Conservation (phyloP, 2,113 vertebrate species). For the Plotosus lineatus region DNA sequence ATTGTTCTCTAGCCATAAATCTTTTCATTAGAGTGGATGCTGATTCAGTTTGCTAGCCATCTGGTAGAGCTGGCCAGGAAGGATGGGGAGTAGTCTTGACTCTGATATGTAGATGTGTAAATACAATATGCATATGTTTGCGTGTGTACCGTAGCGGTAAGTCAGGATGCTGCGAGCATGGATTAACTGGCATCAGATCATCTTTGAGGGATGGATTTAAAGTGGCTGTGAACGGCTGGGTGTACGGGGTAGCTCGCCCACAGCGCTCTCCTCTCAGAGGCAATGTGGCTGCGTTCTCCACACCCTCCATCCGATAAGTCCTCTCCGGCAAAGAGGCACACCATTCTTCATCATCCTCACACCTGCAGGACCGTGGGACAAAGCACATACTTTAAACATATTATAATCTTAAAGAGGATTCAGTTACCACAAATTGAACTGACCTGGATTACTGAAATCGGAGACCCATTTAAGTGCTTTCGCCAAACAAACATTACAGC, state of each 20-base stretch:
- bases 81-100: background rate
- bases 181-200: conserved; percentile 48
- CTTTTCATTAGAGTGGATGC: conserved; percentile 8
- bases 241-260: conserved; percentile 72
- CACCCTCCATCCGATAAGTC: conserved; percentile 75
- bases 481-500: background rate
- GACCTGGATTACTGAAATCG: background rate
- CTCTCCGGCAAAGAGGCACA: conserved; percentile 82
- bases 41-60: conserved; percentile 20
- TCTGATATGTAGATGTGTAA: background rate
- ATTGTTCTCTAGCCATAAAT: background rate
- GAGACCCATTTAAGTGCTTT: conserved; percentile 8
- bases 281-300: conserved; percentile 68
- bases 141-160: conserved; percentile 73
- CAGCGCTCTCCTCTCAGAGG: conserved; percentile 66
- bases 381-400: conserved; percentile 29
- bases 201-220: conserved; percentile 75
- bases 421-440: background rate
- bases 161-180: conserved; percentile 74
- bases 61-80: background rate
- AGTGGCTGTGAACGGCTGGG: conserved; percentile 74
- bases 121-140: background rate
- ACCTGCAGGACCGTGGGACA: conserved; percentile 61
- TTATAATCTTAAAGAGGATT: background rate
- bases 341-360: conserved; percentile 81